These are phyloP conservation scores for Ophraella communa DNA, from an alignment of 2,888 invertebrate species.

Conservation along the genomic window DNA sequence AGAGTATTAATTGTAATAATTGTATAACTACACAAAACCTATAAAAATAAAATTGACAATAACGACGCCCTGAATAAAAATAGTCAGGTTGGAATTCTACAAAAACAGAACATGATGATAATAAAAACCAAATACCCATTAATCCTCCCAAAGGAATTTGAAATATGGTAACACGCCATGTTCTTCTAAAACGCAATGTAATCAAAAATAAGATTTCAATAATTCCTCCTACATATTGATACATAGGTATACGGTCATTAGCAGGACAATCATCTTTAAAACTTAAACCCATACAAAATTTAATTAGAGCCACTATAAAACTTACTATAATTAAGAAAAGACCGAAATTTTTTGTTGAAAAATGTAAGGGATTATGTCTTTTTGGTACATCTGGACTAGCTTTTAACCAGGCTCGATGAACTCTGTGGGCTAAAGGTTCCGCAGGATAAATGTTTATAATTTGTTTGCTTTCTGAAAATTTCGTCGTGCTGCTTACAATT, in stretches of 20 bases:
- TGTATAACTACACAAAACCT: conserved; percentile 27
- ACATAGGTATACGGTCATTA: conserved; percentile 18
- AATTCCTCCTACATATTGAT: conserved; percentile 14
- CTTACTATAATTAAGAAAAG: conserved; percentile 8
- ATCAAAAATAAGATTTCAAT: conserved; percentile 31
- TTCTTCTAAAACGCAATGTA: conserved; percentile 18
- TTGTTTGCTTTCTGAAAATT: neutral
- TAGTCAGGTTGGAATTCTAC: conserved; percentile 42
- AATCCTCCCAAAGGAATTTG: conserved; percentile 18
- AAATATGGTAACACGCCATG: neutral
- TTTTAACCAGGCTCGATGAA: conserved; percentile 21
- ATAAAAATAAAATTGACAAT: conserved; percentile 36
- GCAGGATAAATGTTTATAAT: neutral
- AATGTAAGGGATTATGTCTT: conserved; percentile 13
- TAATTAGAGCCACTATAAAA: conserved; percentile 1
- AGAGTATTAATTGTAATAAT: conserved; percentile 31
- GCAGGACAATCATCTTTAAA: conserved; percentile 20
- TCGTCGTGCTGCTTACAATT: neutral
- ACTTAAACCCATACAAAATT: conserved; percentile 16
- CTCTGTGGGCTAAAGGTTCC: conserved; percentile 1
- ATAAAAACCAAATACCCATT: conserved; percentile 15
- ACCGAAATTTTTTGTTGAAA: conserved; percentile 7
- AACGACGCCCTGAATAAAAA: conserved; percentile 37
- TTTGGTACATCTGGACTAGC: neutral
- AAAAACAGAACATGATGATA: conserved; percentile 24